Evolutionary conservation across 2,797 vertebrate genomes (phyloP).

Genomic region (Acestrorhynchus altus): DNA sequence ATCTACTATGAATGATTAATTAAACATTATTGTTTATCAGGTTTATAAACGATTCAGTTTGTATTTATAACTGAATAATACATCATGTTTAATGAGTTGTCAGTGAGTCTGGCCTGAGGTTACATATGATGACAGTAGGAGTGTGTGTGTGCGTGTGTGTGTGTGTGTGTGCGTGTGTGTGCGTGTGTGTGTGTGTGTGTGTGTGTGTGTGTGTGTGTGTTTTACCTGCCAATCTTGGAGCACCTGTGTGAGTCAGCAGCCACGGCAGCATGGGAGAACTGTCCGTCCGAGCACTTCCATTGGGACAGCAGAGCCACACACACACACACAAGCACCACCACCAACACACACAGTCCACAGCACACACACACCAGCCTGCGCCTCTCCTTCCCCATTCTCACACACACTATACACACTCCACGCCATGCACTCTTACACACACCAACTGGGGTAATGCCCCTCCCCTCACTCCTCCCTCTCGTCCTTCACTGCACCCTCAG

Average conservation of each 20-base stretch:
- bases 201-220: not conserved
- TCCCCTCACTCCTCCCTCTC: not conserved
- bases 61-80: no score
- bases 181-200: not conserved
- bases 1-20: no score
- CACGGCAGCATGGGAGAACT: constrained; percentile 70
- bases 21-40: no score
- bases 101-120: no score
- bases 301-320: constrained; percentile 23
- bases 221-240: constrained; percentile 75
- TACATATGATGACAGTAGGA: no score
- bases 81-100: no score
- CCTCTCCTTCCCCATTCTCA: not conserved
- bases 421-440: not conserved
- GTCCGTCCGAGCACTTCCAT: constrained; percentile 12
- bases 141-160: not conserved
- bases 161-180: no score
- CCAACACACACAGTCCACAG: constrained; percentile 16
- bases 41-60: no score
- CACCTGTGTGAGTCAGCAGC: constrained; percentile 74
- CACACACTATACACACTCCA: not conserved
- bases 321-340: constrained; percentile 1
- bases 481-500: not conserved
- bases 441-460: not conserved
- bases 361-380: constrained; percentile 9